Evolutionary conservation across 1,140 invertebrate genomes (phyloP).

Genomic region (Agrypnia vestita): DNA sequence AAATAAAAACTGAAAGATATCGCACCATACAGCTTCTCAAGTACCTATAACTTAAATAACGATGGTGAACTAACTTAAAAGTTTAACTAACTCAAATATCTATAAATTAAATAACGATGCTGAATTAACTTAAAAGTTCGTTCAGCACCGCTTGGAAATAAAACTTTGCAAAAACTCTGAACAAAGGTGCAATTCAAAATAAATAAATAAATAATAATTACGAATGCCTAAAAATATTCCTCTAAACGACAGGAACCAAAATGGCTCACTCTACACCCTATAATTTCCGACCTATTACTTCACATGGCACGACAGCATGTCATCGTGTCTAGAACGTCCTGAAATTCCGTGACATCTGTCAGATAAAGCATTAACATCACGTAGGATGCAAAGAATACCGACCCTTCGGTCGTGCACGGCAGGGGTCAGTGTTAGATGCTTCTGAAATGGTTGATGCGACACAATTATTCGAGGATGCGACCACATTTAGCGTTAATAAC

Average conservation of each 20-base stretch:
- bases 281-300: background rate
- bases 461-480: background rate
- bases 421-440: slow-evolving; percentile 34
- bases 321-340: slow-evolving; percentile 45
- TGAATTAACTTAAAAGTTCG: too few relatives aligned
- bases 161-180: too few relatives aligned
- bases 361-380: slow-evolving; percentile 6
- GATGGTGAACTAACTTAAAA: too few relatives aligned
- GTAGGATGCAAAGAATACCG: background rate
- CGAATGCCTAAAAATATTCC: too few relatives aligned
- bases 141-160: too few relatives aligned
- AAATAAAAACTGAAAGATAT: too few relatives aligned
- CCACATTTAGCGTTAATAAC: slow-evolving; percentile 53
- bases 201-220: too few relatives aligned
- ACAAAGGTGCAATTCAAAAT: too few relatives aligned
- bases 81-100: too few relatives aligned
- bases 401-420: background rate
- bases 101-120: too few relatives aligned
- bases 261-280: slow-evolving; percentile 6
- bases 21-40: too few relatives aligned
- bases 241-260: background rate
- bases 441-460: slow-evolving; percentile 15
- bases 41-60: too few relatives aligned
- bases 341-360: slow-evolving; percentile 42
- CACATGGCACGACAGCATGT: slow-evolving; percentile 43